Evolutionary conservation across 92 coral and sea anemone genomes (phyloP).

Genomic region (Epizoanthus rinbou): DNA sequence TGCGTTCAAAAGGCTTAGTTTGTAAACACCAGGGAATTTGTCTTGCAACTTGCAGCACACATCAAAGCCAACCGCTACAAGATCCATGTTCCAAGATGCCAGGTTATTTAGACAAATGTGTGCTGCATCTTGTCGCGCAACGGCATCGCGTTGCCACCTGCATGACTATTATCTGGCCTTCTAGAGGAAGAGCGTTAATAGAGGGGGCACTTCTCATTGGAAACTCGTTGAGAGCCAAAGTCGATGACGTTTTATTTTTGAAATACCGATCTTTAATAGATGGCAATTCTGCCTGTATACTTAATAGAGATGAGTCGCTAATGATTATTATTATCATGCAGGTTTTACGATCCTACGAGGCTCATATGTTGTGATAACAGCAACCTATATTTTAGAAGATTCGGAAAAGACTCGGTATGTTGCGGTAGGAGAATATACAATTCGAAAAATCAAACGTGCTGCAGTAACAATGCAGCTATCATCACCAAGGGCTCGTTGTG

Average conservation of each 20-base stretch:
- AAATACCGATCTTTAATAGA: no score
- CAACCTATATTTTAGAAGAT: constrained; percentile 27
- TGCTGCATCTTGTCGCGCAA: not conserved
- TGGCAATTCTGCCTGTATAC: no score
- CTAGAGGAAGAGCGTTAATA: no score
- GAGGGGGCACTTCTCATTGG: no score
- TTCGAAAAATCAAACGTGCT: constrained; percentile 11
- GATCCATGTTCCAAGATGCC: not conserved
- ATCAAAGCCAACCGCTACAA: no score
- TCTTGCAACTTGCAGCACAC: no score
- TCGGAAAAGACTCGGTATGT: constrained; percentile 12
- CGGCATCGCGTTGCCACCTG: not conserved
- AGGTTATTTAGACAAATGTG: no score
- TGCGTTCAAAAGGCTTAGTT: no score
- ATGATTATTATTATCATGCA: not conserved
- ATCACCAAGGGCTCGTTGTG: constrained; percentile 6
- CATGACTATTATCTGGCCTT: no score
- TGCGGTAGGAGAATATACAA: constrained; percentile 24
- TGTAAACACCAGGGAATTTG: no score
- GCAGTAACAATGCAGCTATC: not conserved
- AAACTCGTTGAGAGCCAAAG: no score
- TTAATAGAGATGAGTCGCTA: not conserved
- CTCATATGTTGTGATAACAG: constrained; percentile 23
- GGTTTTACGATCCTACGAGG: constrained; percentile 30
- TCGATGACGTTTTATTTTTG: no score